Percentiles rank a stretch among this genome's conserved stretches.
These are phyloP conservation scores for Ammodramus savannarum DNA, from an alignment of 2,113 vertebrate species.

Conservation along the genomic window DNA sequence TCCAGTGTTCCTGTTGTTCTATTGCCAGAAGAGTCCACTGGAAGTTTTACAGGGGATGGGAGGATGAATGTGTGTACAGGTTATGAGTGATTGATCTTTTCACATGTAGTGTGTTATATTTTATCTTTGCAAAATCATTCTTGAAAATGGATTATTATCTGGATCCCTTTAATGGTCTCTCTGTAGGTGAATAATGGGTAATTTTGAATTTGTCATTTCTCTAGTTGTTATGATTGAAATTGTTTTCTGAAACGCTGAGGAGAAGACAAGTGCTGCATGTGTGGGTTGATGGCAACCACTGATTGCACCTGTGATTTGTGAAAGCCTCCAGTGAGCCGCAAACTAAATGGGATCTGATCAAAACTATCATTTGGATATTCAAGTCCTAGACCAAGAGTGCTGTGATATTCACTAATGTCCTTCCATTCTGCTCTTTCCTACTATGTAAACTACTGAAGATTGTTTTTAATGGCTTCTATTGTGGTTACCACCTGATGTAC, in stretches of 20 bases:
- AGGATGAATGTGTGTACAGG: neutral
- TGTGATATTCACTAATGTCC: neutral
- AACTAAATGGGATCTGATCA: neutral
- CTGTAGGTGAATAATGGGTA: neutral
- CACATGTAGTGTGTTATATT: neutral
- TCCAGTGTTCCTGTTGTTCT: neutral
- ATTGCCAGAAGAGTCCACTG: neutral
- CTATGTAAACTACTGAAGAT: neutral
- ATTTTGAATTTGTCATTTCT: neutral
- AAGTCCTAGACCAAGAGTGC: neutral
- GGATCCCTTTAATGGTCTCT: neutral
- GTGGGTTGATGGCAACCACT: neutral
- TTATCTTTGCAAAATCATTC: neutral
- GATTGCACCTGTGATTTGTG: neutral
- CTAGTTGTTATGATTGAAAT: neutral
- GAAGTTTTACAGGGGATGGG: neutral
- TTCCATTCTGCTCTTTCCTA: neutral
- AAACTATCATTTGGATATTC: neutral
- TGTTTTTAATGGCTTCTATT: neutral
- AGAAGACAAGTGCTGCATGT: neutral
- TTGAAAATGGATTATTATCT: neutral
- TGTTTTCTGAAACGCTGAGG: neutral
- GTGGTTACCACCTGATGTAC: neutral
- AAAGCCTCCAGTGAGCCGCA: neutral
- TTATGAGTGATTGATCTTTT: neutral